phyloP scores from a whole-genome alignment of 2,888 invertebrate species.

The Coelopa pilipes region DNA sequence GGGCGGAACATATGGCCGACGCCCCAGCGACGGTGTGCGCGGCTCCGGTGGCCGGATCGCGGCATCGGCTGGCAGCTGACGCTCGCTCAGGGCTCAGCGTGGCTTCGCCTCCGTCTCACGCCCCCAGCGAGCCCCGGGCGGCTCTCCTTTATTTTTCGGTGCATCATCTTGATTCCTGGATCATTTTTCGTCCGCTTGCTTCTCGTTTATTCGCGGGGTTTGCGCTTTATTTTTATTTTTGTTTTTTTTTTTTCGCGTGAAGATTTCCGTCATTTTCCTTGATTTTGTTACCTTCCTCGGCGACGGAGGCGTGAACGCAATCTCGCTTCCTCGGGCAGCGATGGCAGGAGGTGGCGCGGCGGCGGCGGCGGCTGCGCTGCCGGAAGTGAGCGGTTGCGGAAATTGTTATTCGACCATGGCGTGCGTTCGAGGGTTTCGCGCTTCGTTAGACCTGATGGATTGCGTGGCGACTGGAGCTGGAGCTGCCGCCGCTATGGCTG shows the following conservation, averaged over 20 bases:
- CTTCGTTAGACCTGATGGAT: background rate
- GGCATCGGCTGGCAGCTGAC: background rate
- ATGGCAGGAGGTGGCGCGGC: no score
- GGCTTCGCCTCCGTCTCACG: background rate
- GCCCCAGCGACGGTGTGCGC: constrained; percentile 11
- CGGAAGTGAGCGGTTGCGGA: background rate
- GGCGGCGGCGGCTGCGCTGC: background rate
- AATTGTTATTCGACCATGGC: background rate
- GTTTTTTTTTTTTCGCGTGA: no score
- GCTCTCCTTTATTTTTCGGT: constrained; percentile 6
- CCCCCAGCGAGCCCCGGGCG: background rate
- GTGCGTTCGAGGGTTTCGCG: background rate
- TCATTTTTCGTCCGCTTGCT: no score
- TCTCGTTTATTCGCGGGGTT: no score
- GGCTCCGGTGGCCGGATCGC: constrained; percentile 1
- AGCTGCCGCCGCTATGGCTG: no score
- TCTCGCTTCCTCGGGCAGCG: no score
- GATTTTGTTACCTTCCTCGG: no score
- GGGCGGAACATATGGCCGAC: constrained; percentile 16
- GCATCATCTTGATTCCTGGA: background rate
- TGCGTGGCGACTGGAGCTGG: background rate
- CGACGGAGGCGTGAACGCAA: no score
- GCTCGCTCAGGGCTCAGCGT: no score
- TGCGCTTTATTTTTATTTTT: no score
- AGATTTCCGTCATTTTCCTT: no score